Percentiles rank a stretch among this genome's conserved stretches.
These are phyloP conservation scores for Parauchenoglanis ngamensis DNA, from an alignment of 2,797 vertebrate species.

Conservation along the genomic window DNA sequence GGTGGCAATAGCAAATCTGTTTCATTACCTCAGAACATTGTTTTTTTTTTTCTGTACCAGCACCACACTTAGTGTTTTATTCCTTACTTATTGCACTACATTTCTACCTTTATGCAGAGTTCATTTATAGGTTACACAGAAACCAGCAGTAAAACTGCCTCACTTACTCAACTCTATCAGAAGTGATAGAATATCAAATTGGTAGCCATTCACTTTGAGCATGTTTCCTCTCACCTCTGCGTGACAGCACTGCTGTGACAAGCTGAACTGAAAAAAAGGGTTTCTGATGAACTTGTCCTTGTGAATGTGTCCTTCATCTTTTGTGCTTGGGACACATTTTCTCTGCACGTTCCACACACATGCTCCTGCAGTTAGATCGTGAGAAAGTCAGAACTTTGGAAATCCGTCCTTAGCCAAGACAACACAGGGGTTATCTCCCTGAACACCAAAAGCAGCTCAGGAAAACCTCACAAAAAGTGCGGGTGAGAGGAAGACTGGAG, in stretches of 20 bases:
- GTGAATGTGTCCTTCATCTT: neutral
- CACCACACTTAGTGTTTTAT: neutral
- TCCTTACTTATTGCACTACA: no score
- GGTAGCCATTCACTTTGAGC: neutral
- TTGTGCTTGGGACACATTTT: neutral
- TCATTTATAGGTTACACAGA: neutral
- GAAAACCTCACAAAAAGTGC: slow-evolving; percentile 1
- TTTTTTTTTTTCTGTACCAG: no score
- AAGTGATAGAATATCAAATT: slow-evolving; percentile 21
- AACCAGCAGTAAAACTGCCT: neutral
- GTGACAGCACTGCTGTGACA: neutral
- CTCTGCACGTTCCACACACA: neutral
- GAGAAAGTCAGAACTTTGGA: slow-evolving; percentile 37
- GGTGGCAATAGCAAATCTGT: neutral
- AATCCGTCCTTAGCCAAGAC: slow-evolving; percentile 3
- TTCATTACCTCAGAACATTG: neutral
- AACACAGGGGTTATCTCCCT: neutral
- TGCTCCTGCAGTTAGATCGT: slow-evolving; percentile 33
- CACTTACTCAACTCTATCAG: neutral
- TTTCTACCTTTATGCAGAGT: neutral
- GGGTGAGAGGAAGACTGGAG: neutral
- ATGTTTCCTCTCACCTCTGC: slow-evolving; percentile 13
- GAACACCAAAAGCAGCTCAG: neutral
- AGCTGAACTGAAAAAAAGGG: neutral
- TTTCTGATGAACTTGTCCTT: slow-evolving; percentile 5